Evolutionary conservation across 2,797 vertebrate species (phyloP).

Genomic region (Sitta carolinensis): DNA sequence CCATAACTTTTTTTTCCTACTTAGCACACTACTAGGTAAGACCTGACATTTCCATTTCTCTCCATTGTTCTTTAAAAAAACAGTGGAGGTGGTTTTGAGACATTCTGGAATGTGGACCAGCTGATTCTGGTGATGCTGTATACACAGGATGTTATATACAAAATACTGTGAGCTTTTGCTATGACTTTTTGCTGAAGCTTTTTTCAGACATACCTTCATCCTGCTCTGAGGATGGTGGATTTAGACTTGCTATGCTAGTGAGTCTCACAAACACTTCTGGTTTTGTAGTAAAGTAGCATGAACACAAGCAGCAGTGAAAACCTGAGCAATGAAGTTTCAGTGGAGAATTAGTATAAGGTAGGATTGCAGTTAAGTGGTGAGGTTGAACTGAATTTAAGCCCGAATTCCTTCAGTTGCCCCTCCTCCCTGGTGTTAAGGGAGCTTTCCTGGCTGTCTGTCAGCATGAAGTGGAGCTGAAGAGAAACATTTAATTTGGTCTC

Average conservation of each 20-base stretch:
- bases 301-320: neutral
- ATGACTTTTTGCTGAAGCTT: neutral
- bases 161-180: slow-evolving; percentile 62
- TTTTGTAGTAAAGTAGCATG: neutral
- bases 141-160: neutral
- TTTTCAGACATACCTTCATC: neutral
- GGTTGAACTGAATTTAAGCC: neutral
- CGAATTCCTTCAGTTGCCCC: neutral
- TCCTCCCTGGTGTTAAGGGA: neutral
- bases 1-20: neutral
- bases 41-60: neutral
- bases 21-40: neutral
- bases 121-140: neutral
- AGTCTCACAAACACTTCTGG: neutral
- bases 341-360: neutral
- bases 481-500: rapidly evolving
- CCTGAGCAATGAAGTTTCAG: neutral
- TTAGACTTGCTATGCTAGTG: neutral
- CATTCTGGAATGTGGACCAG: neutral
- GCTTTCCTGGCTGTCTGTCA: neutral
- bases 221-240: neutral
- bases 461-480: neutral
- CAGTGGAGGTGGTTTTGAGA: neutral
- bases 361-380: neutral
- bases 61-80: neutral